Base-by-base conservation (phyloP, 2,113 vertebrate species). In the Caretta caretta region DNA sequence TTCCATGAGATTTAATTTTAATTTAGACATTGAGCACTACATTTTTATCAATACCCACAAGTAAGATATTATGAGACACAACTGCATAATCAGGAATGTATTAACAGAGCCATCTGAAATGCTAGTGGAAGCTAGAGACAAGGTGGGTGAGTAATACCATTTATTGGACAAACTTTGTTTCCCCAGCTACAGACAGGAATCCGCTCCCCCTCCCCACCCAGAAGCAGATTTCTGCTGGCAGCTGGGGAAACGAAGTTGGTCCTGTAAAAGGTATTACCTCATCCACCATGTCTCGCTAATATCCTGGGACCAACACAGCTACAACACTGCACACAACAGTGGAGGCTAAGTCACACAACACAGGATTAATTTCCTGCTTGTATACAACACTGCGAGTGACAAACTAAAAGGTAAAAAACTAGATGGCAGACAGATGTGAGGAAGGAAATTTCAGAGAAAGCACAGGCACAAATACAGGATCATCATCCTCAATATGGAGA, bases 401-500 rank as follows among this genome's bases (percentile, higher is more conserved):
- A 91, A 69, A 86, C 0, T n/a, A 59, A 57, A 65, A 48, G 22
- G 35, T 38, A 16, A 38, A n/a, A 31, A 82, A 62, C 14, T 14
- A 13, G n/a, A 4, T 13, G 84, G 62, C 35, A 16, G 29, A 46
- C 46, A 80, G 69, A 46, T 48, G 8, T 12, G 78, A 6, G 72
- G 24, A 76, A 76, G 22, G 56, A 83, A 83, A 83, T 19, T 79
- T 24, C 38, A 76, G 38, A 20, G 53, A 72, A 8, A 57, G 31
- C 56, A n/a, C 0, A 0, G 46, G 10, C 56, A 51, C 13, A 75
- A 75, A 75, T 75, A 75, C 38, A 75, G 38, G 11, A 42, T 38
- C 50, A 24, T 25, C 38, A 79, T n/a, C 50, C 6, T 2, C 29
- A 46, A 10, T 69, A n/a, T 14, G 2, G 42, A 57, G 35, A 3